These are phyloP conservation scores for Hassar affinis DNA, from an alignment of 2,113 vertebrate genomes.

Conservation along the genomic window DNA sequence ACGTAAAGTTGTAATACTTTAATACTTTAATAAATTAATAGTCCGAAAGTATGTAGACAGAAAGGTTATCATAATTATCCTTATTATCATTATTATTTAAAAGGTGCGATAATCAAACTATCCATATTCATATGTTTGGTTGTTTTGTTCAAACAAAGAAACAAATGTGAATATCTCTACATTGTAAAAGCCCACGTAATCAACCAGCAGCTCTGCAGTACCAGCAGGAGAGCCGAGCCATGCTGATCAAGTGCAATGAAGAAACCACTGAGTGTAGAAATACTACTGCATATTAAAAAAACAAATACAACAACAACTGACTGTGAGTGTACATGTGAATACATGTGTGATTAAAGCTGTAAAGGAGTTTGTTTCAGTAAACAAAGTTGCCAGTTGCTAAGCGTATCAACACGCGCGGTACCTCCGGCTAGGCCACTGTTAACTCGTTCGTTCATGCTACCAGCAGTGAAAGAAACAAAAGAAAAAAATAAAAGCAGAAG, in stretches of 20 bases:
- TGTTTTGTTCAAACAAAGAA: not conserved
- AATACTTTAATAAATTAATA: too few relatives aligned
- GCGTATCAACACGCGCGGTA: not conserved
- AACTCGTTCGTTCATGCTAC: not conserved
- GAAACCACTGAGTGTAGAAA: not conserved
- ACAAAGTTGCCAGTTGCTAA: not conserved
- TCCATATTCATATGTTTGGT: accelerated
- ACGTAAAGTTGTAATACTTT: not conserved
- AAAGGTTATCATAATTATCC: too few relatives aligned
- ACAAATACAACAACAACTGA: not conserved
- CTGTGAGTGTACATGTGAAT: not conserved
- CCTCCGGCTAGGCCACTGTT: not conserved
- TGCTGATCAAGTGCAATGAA: not conserved
- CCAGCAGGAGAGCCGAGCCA: not conserved
- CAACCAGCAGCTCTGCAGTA: not conserved
- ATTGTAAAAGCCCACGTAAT: not conserved
- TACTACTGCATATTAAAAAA: not conserved
- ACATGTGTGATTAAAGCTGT: not conserved
- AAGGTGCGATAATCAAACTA: not conserved
- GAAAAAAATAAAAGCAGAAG: not conserved
- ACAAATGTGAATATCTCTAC: not conserved
- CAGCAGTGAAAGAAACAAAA: not conserved
- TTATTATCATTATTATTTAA: not conserved
- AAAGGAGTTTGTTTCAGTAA: not conserved
- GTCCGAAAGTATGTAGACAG: not conserved